Evolutionary conservation across 2,797 vertebrate species (phyloP).

Genomic region (Pantherophis alleghaniensis): DNA sequence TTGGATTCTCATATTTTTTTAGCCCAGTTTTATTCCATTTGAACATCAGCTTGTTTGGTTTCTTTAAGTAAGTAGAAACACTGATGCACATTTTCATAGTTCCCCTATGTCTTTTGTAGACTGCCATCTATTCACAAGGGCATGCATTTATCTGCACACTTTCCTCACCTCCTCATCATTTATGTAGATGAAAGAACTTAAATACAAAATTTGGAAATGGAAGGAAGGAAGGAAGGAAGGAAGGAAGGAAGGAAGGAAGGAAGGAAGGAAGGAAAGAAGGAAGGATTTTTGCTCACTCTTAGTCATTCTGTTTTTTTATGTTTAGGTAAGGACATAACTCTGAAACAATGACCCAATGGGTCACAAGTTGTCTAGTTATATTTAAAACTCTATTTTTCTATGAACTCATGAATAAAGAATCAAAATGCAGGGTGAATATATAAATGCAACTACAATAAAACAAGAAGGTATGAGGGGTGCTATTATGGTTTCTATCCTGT

Average conservation of each 20-base stretch:
- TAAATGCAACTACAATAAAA: background rate
- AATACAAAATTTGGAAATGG: background rate
- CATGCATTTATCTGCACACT: background rate
- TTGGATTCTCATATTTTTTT: background rate
- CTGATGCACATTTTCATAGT: background rate
- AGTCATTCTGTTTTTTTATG: background rate
- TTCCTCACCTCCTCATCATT: background rate
- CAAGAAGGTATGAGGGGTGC: no score
- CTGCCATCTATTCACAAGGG: background rate
- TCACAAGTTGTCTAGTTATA: background rate
- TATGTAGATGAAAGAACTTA: background rate
- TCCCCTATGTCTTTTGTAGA: background rate
- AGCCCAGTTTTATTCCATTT: background rate
- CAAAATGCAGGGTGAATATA: background rate
- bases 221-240: no score
- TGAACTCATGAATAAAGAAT: background rate
- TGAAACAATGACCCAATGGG: background rate
- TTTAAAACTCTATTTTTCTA: background rate
- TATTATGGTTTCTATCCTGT: background rate
- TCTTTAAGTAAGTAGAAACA: background rate
- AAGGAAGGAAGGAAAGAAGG: no score
- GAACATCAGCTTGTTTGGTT: background rate
- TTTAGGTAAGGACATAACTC: background rate
- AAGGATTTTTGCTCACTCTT: background rate
- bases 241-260: background rate